A percentile compares a stretch with the other conserved stretches of the same genome.
Evolutionary conservation across 2,113 vertebrate species (phyloP).

Genomic region (Vulpes vulpes): DNA sequence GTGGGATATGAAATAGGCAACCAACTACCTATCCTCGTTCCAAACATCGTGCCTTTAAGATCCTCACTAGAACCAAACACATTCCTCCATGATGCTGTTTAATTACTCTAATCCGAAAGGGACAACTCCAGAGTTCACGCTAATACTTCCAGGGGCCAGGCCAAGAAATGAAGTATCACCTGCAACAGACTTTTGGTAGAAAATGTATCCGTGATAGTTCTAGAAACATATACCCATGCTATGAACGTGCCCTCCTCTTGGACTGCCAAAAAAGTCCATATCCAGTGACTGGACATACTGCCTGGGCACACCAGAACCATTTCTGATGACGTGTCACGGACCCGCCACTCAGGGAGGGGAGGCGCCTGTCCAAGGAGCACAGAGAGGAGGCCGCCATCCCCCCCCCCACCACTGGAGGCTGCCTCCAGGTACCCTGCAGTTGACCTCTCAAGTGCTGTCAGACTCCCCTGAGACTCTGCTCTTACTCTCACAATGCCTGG

Average conservation of each 20-base stretch:
- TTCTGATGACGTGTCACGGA: neutral
- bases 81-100: neutral
- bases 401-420: neutral
- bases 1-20: neutral
- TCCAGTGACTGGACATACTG: neutral
- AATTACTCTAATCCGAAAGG: neutral
- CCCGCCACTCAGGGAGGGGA: neutral
- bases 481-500: neutral
- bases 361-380: fast-evolving
- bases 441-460: neutral
- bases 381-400: fast-evolving
- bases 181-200: neutral
- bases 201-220: neutral
- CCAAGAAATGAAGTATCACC: neutral
- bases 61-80: neutral
- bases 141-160: neutral
- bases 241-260: neutral
- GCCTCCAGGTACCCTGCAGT: neutral
- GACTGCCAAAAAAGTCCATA: neutral
- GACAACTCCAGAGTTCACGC: neutral
- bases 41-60: neutral
- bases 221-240: neutral
- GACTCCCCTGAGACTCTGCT: neutral
- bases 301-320: neutral
- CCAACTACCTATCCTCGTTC: neutral